phyloP scores from a whole-genome alignment of 2,797 vertebrate genomes.

The Melanotaenia maccullochi region DNA sequence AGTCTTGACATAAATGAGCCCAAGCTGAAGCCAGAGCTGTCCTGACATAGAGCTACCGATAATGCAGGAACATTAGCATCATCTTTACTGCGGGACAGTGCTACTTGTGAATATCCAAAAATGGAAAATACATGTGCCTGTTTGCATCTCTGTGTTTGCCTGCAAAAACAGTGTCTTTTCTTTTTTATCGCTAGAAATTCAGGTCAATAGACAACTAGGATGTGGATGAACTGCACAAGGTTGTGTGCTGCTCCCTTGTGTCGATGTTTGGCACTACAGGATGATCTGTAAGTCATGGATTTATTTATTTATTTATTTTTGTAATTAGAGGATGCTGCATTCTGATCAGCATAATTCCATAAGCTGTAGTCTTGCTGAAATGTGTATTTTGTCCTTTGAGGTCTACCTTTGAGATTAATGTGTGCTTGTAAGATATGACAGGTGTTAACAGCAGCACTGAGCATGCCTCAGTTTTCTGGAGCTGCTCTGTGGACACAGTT shows the following conservation, averaged over 20 bases:
- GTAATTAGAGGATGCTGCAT: not conserved
- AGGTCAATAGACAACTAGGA: conserved; percentile 15
- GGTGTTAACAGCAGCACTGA: not conserved
- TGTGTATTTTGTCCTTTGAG: not conserved
- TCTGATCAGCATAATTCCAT: conserved; percentile 8
- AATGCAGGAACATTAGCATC: not conserved
- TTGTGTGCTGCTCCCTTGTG: conserved; percentile 34
- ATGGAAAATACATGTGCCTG: not conserved
- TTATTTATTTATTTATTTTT: not conserved
- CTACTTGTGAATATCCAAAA: not conserved
- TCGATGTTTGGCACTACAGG: conserved; percentile 31
- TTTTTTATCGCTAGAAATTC: conserved; percentile 12
- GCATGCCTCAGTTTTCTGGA: not conserved
- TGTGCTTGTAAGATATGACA: not conserved
- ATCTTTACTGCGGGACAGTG: not conserved
- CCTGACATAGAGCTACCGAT: not conserved
- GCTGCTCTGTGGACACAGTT: conserved; percentile 5
- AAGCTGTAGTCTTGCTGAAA: not conserved
- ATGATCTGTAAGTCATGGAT: not conserved
- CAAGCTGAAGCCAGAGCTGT: conserved; percentile 8
- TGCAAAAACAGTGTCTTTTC: not conserved
- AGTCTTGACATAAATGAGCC: conserved; percentile 14
- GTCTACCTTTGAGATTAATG: not conserved
- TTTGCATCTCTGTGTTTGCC: not conserved
- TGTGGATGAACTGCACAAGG: conserved; percentile 1